Percentiles rank a stretch among this genome's conserved stretches.
phyloP scores from a whole-genome alignment of 2,113 vertebrate species.

The Rhinopomastus cyanomelas region DNA sequence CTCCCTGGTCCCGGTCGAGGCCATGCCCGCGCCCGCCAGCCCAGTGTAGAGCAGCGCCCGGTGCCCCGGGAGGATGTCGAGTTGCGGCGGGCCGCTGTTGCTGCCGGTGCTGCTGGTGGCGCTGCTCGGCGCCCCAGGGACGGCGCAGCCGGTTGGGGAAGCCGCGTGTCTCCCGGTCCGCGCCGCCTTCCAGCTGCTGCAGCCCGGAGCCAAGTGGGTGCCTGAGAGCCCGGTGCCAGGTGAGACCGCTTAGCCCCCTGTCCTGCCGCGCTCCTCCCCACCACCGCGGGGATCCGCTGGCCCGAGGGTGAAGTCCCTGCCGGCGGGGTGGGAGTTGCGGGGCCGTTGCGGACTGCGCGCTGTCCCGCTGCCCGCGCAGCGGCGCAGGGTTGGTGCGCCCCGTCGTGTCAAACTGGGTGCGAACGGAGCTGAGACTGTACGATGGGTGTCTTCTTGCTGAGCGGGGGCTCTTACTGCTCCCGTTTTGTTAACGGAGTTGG shows the following conservation, averaged over 20 bases:
- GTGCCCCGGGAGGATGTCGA: background rate
- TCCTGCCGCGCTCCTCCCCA: too few relatives aligned
- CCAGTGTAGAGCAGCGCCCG: background rate
- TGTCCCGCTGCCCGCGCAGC: background rate
- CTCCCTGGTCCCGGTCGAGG: too few relatives aligned
- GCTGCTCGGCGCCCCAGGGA: background rate
- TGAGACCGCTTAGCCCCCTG: background rate
- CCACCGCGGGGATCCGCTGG: background rate
- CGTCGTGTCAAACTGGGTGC: background rate
- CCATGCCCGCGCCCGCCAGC: background rate
- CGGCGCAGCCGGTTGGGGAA: background rate
- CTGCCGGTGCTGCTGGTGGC: background rate
- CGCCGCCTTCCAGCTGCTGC: constrained; percentile 30
- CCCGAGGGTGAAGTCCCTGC: too few relatives aligned
- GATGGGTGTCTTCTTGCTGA: accelerated
- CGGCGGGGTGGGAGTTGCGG: background rate
- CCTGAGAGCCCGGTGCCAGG: constrained; percentile 66
- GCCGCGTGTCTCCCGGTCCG: constrained; percentile 5
- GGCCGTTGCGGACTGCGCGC: background rate
- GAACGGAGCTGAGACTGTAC: background rate
- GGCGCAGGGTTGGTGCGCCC: too few relatives aligned
- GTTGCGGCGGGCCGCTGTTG: background rate
- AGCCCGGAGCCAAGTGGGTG: constrained; percentile 57
- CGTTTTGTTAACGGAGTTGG: accelerated
- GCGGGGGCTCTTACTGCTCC: background rate